These are phyloP conservation scores for Leptodactylus fuscus DNA, from an alignment of 2,113 vertebrate genomes.

Conservation along the genomic window DNA sequence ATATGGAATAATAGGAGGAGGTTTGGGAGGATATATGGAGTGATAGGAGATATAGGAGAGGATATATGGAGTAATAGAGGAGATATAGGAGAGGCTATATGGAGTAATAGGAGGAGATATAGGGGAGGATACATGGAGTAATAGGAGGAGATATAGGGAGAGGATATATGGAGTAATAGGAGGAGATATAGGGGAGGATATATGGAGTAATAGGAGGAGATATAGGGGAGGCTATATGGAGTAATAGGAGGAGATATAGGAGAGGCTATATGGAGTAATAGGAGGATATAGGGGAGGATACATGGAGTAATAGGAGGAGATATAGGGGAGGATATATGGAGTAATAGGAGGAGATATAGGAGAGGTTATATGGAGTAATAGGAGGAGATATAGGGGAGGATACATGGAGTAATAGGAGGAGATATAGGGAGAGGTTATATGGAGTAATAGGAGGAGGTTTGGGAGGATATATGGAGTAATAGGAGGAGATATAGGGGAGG, in stretches of 20 bases:
- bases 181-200: neutral
- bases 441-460: neutral
- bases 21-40: neutral
- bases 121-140: neutral
- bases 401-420: neutral
- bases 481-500: neutral
- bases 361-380: neutral
- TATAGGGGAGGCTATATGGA: neutral
- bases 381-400: neutral
- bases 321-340: neutral
- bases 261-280: neutral
- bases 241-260: neutral
- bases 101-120: neutral
- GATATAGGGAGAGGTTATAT: neutral
- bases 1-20: conserved; percentile 1
- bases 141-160: neutral
- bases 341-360: conserved; percentile 1
- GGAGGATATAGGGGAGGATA: neutral
- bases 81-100: neutral
- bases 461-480: neutral
- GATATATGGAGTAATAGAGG: neutral
- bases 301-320: no score
- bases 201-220: neutral
- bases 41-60: neutral
- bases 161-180: no score